phyloP scores from a whole-genome alignment of 1,140 invertebrate species.

The Brachionus angularis region DNA sequence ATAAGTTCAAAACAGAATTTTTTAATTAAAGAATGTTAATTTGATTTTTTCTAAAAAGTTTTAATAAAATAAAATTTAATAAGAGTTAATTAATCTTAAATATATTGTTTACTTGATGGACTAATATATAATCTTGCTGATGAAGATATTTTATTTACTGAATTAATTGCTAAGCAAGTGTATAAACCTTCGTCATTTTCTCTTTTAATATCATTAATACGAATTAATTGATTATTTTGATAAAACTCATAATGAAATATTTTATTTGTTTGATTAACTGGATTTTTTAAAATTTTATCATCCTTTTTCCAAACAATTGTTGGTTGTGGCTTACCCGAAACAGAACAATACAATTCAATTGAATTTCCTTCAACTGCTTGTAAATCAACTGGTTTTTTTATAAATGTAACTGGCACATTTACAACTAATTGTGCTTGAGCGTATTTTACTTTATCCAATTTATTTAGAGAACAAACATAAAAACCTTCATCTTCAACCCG shows the following conservation, averaged over 20 bases:
- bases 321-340: conserved; percentile 12
- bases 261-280: not conserved
- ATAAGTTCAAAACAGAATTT: not conserved
- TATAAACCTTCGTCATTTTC: not conserved
- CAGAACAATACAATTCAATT: conserved; percentile 22
- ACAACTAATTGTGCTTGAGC: conserved; percentile 27
- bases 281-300: conserved; percentile 13
- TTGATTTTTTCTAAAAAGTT: not conserved
- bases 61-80: not conserved
- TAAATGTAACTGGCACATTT: conserved; percentile 8
- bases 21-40: not conserved
- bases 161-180: conserved; percentile 20
- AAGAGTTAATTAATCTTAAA: not conserved
- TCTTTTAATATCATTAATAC: conserved; percentile 20
- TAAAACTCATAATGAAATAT: not conserved
- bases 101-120: not conserved
- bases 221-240: conserved; percentile 26
- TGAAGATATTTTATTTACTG: not conserved
- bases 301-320: conserved; percentile 36
- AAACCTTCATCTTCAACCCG: conserved; percentile 33
- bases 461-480: conserved; percentile 42
- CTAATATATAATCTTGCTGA: not conserved
- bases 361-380: conserved; percentile 3
- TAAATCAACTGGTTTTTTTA: conserved; percentile 19
- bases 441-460: conserved; percentile 5